Evolutionary conservation across 2,888 invertebrate genomes (phyloP).

Genomic region (Liopterus haemorrhoidalis): DNA sequence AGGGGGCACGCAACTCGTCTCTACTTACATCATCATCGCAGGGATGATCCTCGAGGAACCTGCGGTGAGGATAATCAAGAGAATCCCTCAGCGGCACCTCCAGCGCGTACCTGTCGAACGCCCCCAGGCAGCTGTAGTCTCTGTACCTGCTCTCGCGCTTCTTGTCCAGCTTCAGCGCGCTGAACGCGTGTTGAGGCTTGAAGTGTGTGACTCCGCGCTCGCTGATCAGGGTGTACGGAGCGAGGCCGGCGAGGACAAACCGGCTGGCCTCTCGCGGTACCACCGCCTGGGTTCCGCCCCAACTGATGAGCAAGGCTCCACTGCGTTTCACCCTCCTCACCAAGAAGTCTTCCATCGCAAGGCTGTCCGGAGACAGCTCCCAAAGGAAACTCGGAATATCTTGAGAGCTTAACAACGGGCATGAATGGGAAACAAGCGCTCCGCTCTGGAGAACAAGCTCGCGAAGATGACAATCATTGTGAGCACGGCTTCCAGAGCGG

Average conservation of each 20-base stretch:
- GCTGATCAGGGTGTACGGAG: conserved; percentile 70
- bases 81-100: conserved; percentile 20
- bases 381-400: conserved; percentile 66
- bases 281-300: conserved; percentile 68
- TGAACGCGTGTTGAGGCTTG: conserved; percentile 69
- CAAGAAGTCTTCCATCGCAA: conserved; percentile 71
- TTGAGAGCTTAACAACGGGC: conserved; percentile 57
- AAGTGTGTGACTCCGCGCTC: conserved; percentile 71
- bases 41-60: conserved; percentile 16
- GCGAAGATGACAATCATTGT: conserved; percentile 62
- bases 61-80: conserved; percentile 14
- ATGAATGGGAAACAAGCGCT: conserved; percentile 46
- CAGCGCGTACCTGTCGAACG: conserved; percentile 25
- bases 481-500: conserved; percentile 61
- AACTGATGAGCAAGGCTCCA: conserved; percentile 64
- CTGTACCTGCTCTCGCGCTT: conserved; percentile 45
- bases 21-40: conserved; percentile 19
- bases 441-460: conserved; percentile 69
- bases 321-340: conserved; percentile 54
- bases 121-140: conserved; percentile 42
- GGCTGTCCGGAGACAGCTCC: conserved; percentile 60
- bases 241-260: conserved; percentile 66
- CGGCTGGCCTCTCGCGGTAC: conserved; percentile 70
- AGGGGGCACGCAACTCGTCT: background rate
- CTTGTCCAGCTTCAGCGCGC: conserved; percentile 61